Evolutionary conservation across 1,140 invertebrate species (phyloP), one percentile per base, ranked within the genome.

Genomic region (Pseudomyrmex pallidus): DNA sequence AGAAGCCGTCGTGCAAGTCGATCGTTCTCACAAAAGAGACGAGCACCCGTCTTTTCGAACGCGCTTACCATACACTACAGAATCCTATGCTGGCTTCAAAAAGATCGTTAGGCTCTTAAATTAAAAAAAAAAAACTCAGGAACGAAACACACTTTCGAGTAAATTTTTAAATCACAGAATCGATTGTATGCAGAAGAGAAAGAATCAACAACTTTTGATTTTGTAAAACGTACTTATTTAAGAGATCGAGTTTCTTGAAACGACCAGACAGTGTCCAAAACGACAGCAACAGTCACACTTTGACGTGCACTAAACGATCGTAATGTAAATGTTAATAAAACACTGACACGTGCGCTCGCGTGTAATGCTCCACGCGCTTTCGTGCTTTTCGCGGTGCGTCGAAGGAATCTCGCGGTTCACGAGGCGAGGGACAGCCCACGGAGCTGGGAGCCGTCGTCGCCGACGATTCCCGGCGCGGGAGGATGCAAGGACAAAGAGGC

Each of bases 401-500:
- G 12, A 25, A 25, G 59, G 59, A 62, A 62, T 62, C 84, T 89
- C 86, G 83, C 85, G 76, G 74, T 82, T 88, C 74, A 82, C 83
- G 83, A 83, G 80, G 74, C 83, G 50, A 82, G 56, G 70, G 87
- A 89, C 84, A 63, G 80, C 82, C 82, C 88, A 78, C 66, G 85
- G 82, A 70, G 89, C 82, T 83, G 87, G 83, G 74, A 67, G 74
- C 59, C 66, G 59, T 46, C 68, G 61, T 61, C 35, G 72, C 66
- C 68, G 62, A 63, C 76, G 85, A 83, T 89, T 90, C 78, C 83
- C 76, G 82, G 84, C 73, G 86, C 87, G 88, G 88, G 88, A 90
- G 88, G 88, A 87, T 90, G 87, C 86, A 89, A 87, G 88, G 86
- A 89, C 88, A 89, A 86, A 86, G 88, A 87, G 87, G 83, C 74